A percentile compares a stretch with the other conserved stretches of the same genome.
phyloP scores from a whole-genome alignment of 2,888 invertebrate genomes.

The Beris chalybata region DNA sequence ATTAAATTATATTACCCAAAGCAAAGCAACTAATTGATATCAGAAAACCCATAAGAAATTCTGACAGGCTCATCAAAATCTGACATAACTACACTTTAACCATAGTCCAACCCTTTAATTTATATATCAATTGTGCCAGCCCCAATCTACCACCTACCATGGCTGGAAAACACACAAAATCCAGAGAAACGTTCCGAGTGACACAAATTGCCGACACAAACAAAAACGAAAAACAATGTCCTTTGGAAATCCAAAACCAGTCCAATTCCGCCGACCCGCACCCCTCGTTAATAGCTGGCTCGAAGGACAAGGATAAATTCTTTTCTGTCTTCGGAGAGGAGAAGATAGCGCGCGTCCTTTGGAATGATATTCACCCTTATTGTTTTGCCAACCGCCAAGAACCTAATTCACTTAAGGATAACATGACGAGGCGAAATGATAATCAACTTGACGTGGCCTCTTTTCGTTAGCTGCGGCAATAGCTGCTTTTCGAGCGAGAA shows the following conservation, averaged over 20 bases:
- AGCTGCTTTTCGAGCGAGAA: conserved; percentile 13
- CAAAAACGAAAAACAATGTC: conserved; percentile 6
- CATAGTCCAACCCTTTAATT: conserved; percentile 21
- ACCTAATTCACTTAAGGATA: conserved; percentile 33
- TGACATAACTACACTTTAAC: neutral
- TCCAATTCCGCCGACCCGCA: neutral
- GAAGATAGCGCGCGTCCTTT: conserved; percentile 17
- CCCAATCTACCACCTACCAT: conserved; percentile 3
- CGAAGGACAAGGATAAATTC: conserved; percentile 19
- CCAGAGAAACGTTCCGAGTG: conserved; percentile 28
- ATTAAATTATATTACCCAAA: neutral
- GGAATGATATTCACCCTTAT: conserved; percentile 16
- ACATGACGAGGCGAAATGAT: conserved; percentile 34
- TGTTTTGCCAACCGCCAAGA: conserved; percentile 31
- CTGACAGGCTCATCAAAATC: conserved; percentile 31
- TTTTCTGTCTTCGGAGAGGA: conserved; percentile 23
- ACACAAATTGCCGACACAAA: conserved; percentile 4
- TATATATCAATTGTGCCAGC: conserved; percentile 26
- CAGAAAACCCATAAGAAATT: conserved; percentile 2
- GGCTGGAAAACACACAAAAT: conserved; percentile 33
- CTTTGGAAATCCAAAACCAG: neutral
- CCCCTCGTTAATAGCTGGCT: conserved; percentile 4
- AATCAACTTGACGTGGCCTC: conserved; percentile 25
- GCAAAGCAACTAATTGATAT: conserved; percentile 27
- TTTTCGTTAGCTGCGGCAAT: conserved; percentile 3